A percentile compares a stretch with the other conserved stretches of the same genome.
Evolutionary conservation across 2,888 invertebrate species (phyloP).

Genomic region (Melanotus villosus): DNA sequence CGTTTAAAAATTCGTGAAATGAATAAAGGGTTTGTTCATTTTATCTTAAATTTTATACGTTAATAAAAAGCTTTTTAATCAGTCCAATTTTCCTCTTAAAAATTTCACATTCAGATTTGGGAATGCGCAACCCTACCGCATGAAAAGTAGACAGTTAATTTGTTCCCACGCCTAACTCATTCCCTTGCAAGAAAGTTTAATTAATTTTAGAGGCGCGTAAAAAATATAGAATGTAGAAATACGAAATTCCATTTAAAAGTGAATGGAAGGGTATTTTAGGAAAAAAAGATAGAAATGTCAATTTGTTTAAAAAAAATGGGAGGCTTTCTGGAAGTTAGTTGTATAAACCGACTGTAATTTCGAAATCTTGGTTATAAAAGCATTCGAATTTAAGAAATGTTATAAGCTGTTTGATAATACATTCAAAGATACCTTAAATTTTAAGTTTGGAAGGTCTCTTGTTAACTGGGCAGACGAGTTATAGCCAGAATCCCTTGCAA

Average conservation of each 20-base stretch:
- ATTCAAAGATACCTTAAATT: no score
- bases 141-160: constrained; percentile 33
- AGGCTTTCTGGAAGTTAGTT: no score
- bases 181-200: constrained; percentile 29
- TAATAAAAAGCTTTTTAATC: constrained; percentile 7
- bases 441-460: no score
- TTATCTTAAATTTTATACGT: background rate
- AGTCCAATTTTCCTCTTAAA: constrained; percentile 14
- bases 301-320: no score
- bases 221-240: constrained; percentile 25
- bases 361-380: no score
- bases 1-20: background rate
- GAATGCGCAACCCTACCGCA: constrained; percentile 22
- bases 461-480: no score
- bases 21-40: background rate
- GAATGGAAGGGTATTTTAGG: background rate
- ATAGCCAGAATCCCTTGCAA: no score
- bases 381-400: no score
- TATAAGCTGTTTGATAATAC: no score
- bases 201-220: constrained; percentile 29
- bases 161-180: constrained; percentile 25
- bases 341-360: no score
- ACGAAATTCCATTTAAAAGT: constrained; percentile 12
- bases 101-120: constrained; percentile 25
- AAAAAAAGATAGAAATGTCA: background rate